Evolutionary conservation across 2,113 vertebrate genomes (phyloP), one percentile per base, ranked within the genome.

Genomic region (Vimba vimba): DNA sequence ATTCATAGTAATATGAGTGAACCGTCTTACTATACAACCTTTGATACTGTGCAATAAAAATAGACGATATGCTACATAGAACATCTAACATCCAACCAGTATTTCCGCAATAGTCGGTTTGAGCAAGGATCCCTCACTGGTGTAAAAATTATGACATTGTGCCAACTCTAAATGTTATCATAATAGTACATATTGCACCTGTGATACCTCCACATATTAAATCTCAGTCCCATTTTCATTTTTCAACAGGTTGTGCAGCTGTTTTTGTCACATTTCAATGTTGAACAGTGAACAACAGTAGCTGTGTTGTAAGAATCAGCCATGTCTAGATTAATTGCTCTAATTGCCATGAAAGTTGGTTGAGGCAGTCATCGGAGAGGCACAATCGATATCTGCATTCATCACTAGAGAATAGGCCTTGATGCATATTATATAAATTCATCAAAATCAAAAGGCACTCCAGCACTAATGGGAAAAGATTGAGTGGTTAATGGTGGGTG

Each of bases 321-420:
- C 62, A 78, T 33, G 62, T 85, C 79, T 71, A 39, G 43, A 52
- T 77, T 52, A 82, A 86, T 79, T 25, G 71, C 45, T 33, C 23
- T 86, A 66, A 82, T 82, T 81, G 71, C 39, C n/a, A 25, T 36
- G 23, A 74, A 75, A 75, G 64, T 45, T 71, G 45, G 75, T 71
- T 43, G 64, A 68, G 19, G 27, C 57, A 36, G 64, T 84, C 85
- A 55, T 25, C 33, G 5, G 39, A 64, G 59, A 85, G 11, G 69
- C 47, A 17, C 39, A 30, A 86, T 89, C 88, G 33, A 85, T 82
- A 85, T 59, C 55, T 47, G 60, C 36, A 74, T 86, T 79, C 62
- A 79, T 86, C 75, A 62, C 71, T 57, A 13, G 52, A 78, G 73
- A 25, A 25, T 30, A 33, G 36, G 64, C 86, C 60, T 68, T 55